phyloP scores from a whole-genome alignment of 2,888 invertebrate genomes.

The Himalopsyche kuldschensis region DNA sequence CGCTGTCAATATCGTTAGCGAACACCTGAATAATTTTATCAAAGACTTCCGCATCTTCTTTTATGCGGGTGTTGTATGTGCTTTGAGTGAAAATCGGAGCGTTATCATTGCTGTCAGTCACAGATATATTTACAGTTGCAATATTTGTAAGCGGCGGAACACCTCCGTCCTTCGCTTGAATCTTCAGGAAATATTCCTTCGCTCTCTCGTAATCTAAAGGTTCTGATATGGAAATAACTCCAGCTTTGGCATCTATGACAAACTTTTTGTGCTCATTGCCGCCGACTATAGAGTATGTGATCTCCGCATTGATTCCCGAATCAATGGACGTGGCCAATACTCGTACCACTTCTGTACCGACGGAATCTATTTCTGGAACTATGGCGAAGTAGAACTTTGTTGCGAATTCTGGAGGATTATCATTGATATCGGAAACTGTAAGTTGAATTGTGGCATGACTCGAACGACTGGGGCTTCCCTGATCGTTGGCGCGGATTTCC shows the following conservation, averaged over 20 bases:
- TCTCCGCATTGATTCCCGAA: conserved; percentile 90
- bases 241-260: conserved; percentile 71
- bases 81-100: conserved; percentile 78
- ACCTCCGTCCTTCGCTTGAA: conserved; percentile 89
- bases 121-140: conserved; percentile 82
- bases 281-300: conserved; percentile 82
- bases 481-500: conserved; percentile 81
- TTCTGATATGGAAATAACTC: conserved; percentile 75
- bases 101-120: conserved; percentile 87
- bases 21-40: conserved; percentile 74
- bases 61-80: conserved; percentile 73
- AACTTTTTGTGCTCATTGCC: conserved; percentile 90
- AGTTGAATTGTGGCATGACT: conserved; percentile 72
- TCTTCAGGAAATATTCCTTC: conserved; percentile 81
- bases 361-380: conserved; percentile 75
- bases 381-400: conserved; percentile 76
- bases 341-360: conserved; percentile 79
- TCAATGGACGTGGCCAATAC: conserved; percentile 92
- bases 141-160: conserved; percentile 86
- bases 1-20: conserved; percentile 85
- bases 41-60: conserved; percentile 77
- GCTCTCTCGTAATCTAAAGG: conserved; percentile 86
- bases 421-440: conserved; percentile 89
- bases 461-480: conserved; percentile 73
- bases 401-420: conserved; percentile 94